phyloP scores from a whole-genome alignment of 1,140 invertebrate genomes.

The Cydia pomonella region DNA sequence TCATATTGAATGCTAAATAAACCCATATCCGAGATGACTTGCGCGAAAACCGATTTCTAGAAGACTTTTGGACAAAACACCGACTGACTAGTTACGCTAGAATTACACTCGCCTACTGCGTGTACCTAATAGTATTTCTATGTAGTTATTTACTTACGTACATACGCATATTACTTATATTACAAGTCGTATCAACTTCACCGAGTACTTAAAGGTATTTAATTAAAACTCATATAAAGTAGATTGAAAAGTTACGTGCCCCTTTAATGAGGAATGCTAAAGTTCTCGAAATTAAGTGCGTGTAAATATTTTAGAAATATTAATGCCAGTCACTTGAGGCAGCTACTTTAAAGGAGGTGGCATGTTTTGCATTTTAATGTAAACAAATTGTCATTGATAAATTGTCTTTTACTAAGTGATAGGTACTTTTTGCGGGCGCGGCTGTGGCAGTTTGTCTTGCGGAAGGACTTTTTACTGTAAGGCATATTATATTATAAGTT shows the following conservation, averaged over 20 bases:
- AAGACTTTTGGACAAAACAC: too few species aligned
- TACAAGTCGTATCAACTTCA: slow-evolving; percentile 25
- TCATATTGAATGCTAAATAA: too few species aligned
- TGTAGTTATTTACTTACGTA: not conserved
- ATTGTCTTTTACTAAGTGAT: slow-evolving; percentile 8
- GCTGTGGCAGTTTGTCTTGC: not conserved
- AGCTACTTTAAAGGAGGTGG: not conserved
- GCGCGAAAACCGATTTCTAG: too few species aligned
- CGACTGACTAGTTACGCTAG: not conserved
- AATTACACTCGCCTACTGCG: not conserved
- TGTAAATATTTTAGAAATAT: slow-evolving; percentile 24
- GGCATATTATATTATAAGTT: not conserved
- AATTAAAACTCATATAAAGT: slow-evolving; percentile 32
- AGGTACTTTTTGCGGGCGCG: not conserved
- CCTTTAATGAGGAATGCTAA: slow-evolving; percentile 15
- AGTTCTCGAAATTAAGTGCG: slow-evolving; percentile 5
- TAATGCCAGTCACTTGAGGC: slow-evolving; percentile 16
- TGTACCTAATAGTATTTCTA: not conserved
- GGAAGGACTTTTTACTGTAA: not conserved
- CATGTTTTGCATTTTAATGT: slow-evolving; percentile 21
- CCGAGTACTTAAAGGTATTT: slow-evolving; percentile 20
- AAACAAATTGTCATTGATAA: slow-evolving; percentile 23
- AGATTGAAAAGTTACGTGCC: slow-evolving; percentile 27
- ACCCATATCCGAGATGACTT: too few species aligned
- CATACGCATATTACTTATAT: not conserved